A percentile compares a stretch with the other conserved stretches of the same genome.
These are phyloP conservation scores for Pelmatolapia mariae DNA, from an alignment of 2,113 vertebrate genomes.

Conservation along the genomic window DNA sequence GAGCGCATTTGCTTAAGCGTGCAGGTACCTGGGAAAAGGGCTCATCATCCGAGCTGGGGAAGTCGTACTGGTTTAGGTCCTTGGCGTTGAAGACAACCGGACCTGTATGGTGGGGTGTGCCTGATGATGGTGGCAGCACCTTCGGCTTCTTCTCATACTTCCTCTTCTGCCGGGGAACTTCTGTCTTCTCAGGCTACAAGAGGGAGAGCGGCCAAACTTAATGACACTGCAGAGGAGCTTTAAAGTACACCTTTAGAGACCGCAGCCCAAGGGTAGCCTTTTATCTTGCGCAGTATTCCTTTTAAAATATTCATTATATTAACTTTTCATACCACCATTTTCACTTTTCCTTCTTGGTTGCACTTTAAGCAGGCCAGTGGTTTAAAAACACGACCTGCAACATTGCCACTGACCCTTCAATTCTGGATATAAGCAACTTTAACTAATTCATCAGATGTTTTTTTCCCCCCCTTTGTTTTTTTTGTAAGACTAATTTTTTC, in stretches of 20 bases:
- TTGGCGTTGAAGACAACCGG: slow-evolving; percentile 91
- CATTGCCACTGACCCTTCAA: not conserved
- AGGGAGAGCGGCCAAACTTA: not conserved
- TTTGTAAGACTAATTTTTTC: rapidly evolving
- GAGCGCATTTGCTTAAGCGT: not conserved
- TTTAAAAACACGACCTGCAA: not conserved
- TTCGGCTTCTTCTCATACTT: slow-evolving; percentile 98
- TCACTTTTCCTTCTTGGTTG: not conserved
- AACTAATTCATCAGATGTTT: not conserved
- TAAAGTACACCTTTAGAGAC: not conserved
- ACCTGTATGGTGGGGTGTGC: slow-evolving; percentile 78
- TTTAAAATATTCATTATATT: not conserved
- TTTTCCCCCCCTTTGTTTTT: rapidly evolving
- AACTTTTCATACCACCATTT: not conserved
- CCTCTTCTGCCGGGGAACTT: slow-evolving; percentile 89
- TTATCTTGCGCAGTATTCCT: not conserved
- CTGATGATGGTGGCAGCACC: slow-evolving; percentile 75
- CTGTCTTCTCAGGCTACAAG: slow-evolving; percentile 87
- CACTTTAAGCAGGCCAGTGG: not conserved
- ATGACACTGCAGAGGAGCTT: not conserved
- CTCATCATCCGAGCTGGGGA: slow-evolving; percentile 98
- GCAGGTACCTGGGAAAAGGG: slow-evolving; percentile 86
- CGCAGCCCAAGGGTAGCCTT: not conserved
- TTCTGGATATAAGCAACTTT: not conserved
- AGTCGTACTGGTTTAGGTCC: slow-evolving; percentile 99